Evolutionary conservation across 1,140 invertebrate species (phyloP).

Genomic region (Papilio aristodemus): DNA sequence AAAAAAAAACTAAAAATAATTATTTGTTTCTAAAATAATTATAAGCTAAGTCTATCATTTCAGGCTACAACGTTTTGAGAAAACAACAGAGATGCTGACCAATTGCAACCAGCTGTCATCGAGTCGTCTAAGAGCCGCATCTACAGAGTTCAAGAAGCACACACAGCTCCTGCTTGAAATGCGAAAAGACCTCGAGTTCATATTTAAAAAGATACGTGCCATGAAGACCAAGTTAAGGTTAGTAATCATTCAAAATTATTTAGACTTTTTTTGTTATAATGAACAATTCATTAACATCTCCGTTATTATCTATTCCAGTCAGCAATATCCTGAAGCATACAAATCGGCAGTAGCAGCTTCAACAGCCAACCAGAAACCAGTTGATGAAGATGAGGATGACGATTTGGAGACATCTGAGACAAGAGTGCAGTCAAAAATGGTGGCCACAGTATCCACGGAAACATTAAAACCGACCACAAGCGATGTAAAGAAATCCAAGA

Average conservation of each 20-base stretch:
- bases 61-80: constrained; percentile 97
- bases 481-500: constrained; percentile 58
- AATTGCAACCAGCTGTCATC: constrained; percentile 95
- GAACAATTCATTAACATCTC: too few species aligned
- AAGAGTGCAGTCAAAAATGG: constrained; percentile 69
- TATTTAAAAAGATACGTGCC: constrained; percentile 86
- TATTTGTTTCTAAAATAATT: too few species aligned
- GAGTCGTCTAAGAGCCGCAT: constrained; percentile 89
- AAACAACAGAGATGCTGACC: constrained; percentile 98
- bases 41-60: constrained; percentile 45
- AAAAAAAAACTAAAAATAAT: too few species aligned
- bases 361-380: constrained; percentile 81
- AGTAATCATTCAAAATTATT: constrained; percentile 6
- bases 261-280: too few species aligned
- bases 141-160: constrained; percentile 93
- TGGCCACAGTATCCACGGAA: constrained; percentile 76
- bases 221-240: constrained; percentile 90
- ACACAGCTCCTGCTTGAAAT: constrained; percentile 88
- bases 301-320: constrained; percentile 63
- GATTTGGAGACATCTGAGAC: constrained; percentile 48
- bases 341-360: constrained; percentile 82
- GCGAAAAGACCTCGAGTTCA: constrained; percentile 86
- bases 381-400: constrained; percentile 80
- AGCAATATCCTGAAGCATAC: constrained; percentile 94
- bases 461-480: constrained; percentile 72